Conservation (phyloP, 2,113 vertebrate genomes). For the Clarias batrachus region DNA sequence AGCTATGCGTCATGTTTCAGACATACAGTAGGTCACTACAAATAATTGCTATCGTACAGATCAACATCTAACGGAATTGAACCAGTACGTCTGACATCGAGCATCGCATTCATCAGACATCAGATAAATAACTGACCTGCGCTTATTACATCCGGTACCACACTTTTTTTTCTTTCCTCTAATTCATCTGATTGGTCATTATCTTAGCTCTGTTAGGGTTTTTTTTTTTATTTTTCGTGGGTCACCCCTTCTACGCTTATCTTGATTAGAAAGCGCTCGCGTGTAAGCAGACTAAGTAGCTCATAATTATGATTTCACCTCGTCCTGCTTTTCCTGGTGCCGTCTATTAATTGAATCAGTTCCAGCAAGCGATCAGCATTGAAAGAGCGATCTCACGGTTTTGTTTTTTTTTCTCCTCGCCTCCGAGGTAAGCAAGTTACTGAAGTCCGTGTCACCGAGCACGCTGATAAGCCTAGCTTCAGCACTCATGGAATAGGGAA, state of each 20-base stretch:
- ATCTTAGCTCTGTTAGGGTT: neutral
- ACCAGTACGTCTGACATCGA: neutral
- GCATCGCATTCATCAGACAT: conserved; percentile 2
- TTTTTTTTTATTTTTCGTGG: neutral
- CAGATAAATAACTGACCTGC: neutral
- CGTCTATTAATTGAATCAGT: conserved; percentile 50
- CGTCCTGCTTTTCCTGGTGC: conserved; percentile 27
- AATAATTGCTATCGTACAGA: neutral
- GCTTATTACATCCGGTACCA: neutral
- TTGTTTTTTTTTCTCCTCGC: neutral
- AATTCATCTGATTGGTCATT: neutral
- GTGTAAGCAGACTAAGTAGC: conserved; percentile 39
- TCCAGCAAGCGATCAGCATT: conserved; percentile 36
- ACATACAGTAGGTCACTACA: neutral
- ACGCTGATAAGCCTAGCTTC: conserved; percentile 9
- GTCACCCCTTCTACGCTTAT: conserved; percentile 29
- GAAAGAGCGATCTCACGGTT: conserved; percentile 8
- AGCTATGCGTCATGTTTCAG: neutral
- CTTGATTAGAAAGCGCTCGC: conserved; percentile 40
- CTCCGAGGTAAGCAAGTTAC: conserved; percentile 26
- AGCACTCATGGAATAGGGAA: neutral
- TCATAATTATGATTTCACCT: conserved; percentile 52
- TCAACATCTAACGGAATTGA: neutral
- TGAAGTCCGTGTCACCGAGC: neutral
- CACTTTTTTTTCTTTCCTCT: neutral